Base-by-base conservation (phyloP, 2,113 vertebrate genomes). In the Rhagologus leucostigma region DNA sequence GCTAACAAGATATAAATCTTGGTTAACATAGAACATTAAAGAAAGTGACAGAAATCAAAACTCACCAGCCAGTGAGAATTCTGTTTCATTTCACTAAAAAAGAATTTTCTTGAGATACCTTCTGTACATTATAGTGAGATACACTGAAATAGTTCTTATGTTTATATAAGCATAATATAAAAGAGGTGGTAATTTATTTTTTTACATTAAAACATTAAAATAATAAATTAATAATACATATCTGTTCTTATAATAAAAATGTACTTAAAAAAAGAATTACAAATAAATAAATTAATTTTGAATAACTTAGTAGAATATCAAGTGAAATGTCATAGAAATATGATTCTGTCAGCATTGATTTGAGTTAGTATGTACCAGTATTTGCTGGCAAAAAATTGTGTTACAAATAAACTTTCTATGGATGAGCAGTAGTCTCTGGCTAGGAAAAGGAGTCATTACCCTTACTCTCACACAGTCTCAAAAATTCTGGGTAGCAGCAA, bases 261-360 rank as follows among this genome's bases (percentile, higher is more conserved):
- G 5, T 20, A 33, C 4, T 55, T 41, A 2, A 53, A 50, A 65
- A 32, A 44, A 17, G 4, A 55, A 50, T 15, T 5, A 22, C 3
- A 63, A 81, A 62, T 16, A 63, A 62, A 65, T 21, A 71, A 41
- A 65, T 8, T 2, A 10, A 11, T 39, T 82, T 55, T 42, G 1
- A 75, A 57, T 76, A 30, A 1, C 3, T 49, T 67, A 60, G 49
- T 59, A 37, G 7, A 52, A 22, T 84, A 44, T 24, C 11, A 52
- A 75, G 32, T 44, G 5, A 76, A 67, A 68, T 57, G 3, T 26
- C n/a, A 64, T 7, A 29, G 21, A 69, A 32, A 70, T 21, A 55
- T 10, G 1, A 24, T 56, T 83, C 17, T 5, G 3, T 50, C 0
- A 1, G 3, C 30, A 20, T 4, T 79, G 21, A 41, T 63, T 80